Base-by-base conservation (phyloP, 1,140 invertebrate genomes). In the Nilaparvata lugens region DNA sequence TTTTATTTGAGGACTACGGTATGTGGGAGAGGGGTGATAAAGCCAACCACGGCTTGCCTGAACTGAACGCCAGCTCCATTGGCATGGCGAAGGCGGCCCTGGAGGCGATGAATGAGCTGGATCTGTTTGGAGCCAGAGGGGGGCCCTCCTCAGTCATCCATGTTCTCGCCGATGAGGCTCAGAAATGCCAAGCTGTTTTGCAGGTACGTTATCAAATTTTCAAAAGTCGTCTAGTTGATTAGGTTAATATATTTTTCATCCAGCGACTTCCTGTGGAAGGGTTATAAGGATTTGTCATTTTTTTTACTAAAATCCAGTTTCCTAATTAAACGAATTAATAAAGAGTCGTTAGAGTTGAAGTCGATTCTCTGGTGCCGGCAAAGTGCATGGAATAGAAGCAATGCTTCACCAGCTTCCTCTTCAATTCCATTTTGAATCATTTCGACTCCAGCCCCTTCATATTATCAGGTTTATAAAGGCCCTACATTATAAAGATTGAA, bases 21-120 rank as follows among this genome's bases (percentile, higher is more conserved):
- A 93, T 99, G 62, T 99, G 97, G 97, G 97, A 99, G 76, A 81
- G 97, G 72, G 97, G 97, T 23, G 97, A 99, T 73, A 99, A 99
- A 79, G 98, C 96, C 40, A 99, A 99, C 77, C 94, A 98, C 78
- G 95, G 97, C 51, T 80, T 98, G 51, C 94, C 95, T 2, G 97
- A 99, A 78, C 76, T 99, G 2, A 99, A 99, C 80, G 94, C 97
- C 2, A 98, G 93, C 70, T 98, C 95, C 40, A 98, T 99, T 76
- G 91, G 91, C 25, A 92, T 93, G 88, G 91, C 91, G 2, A 94
- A 97, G 80, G 95, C 96, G 48, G 96, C 96, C 16, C 75, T 99
- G 60, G 96, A 99, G 78, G 95, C 97, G 13, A 93, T 99, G 84
- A 97, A 98, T 79, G 96, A 98, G 74, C 77, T 99, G 31, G 97